phyloP scores from a whole-genome alignment of 2,888 invertebrate genomes.

The Amphipyra berbera region DNA sequence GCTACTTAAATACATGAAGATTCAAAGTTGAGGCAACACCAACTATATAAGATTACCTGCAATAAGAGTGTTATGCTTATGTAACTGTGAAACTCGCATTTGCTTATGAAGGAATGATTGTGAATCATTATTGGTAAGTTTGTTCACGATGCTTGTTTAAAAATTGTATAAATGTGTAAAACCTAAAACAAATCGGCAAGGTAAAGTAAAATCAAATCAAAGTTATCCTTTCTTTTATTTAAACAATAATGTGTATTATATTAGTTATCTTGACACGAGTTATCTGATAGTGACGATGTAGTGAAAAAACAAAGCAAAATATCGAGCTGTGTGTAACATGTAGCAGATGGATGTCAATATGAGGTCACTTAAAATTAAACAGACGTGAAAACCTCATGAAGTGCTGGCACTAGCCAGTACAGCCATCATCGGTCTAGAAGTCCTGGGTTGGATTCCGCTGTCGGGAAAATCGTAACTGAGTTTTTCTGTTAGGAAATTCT shows the following conservation, averaged over 20 bases:
- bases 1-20: slow-evolving; percentile 76
- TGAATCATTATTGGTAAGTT: slow-evolving; percentile 28
- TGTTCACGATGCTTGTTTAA: slow-evolving; percentile 13
- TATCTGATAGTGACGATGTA: too few relatives aligned
- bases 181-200: slow-evolving; percentile 1
- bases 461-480: too few relatives aligned
- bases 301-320: too few relatives aligned
- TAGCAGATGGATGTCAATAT: too few relatives aligned
- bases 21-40: slow-evolving; percentile 74
- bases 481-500: too few relatives aligned
- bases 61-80: slow-evolving; percentile 52
- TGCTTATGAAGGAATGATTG: slow-evolving; percentile 30
- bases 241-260: neutral
- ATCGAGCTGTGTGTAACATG: too few relatives aligned
- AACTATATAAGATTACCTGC: slow-evolving; percentile 67
- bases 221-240: neutral
- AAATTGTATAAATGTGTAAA: slow-evolving; percentile 13
- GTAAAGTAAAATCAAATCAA: neutral
- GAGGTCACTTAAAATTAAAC: too few relatives aligned
- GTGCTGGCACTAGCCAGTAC: too few relatives aligned
- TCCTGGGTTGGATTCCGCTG: too few relatives aligned
- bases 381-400: too few relatives aligned
- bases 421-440: too few relatives aligned
- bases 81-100: slow-evolving; percentile 50
- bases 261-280: too few relatives aligned